Evolutionary conservation across 2,888 invertebrate species (phyloP), one percentile per base, ranked within the genome.

Genomic region (Eupithecia insigniata): DNA sequence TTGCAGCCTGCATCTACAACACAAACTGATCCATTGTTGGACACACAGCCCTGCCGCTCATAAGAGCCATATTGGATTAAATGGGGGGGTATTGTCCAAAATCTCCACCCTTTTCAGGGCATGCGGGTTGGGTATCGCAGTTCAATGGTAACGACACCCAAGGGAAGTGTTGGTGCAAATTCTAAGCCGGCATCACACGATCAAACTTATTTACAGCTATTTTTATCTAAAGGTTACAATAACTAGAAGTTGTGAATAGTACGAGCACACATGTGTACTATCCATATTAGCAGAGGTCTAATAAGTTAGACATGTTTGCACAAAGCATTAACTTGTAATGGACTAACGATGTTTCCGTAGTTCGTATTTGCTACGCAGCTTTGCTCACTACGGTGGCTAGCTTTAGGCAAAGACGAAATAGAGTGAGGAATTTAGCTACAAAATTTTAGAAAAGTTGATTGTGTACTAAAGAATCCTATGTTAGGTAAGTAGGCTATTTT

Each of bases 251-350:
- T 1, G 22, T 51, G 8, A 60, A 67, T 22, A 55, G 34, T 39
- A 67, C 22, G 62, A 22, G 46, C 66, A 58, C 58, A 73, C 60
- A 60, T 46, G 67, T 58, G 70, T 26, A 73, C 73, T 34, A 14
- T 1, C 22, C 58, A 1, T 73, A 26, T 73, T 70, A 73, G 65
- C 60, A 68, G 30, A 67, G 73, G 46, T 70, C 67, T 73, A 70
- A 73, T 70, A 73, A 65, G 73, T 70, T 68, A 73, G 55, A 39
- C 70, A 32, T 70, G 73, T 73, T 73, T 73, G 70, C 34, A 30
- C 64, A 64, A 67, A 39, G 30, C 64, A 70, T 70, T 73, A 73
- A 32, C 65, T 28, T n/a, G 70, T 65, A 64, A 70, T 65, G 60
- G 58, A 43, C 62, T 64, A 69, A 28, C 66, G 51, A 62, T 36